Conservation (phyloP, 1,140 invertebrate genomes). For the Tribolium madens region DNA sequence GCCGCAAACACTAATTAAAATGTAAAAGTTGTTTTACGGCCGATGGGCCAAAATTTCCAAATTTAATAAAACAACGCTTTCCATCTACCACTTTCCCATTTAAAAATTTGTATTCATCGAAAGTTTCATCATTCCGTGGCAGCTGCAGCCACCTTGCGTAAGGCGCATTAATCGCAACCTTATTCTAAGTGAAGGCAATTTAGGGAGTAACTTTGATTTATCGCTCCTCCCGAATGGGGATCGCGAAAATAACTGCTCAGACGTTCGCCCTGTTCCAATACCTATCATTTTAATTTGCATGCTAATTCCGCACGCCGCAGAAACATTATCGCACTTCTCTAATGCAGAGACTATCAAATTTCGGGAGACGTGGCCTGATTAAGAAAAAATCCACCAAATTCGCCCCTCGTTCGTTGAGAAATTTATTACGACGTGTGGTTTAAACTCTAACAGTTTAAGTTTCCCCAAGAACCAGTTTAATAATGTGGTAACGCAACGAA, state of each 20-base stretch:
- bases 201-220: conserved; percentile 42
- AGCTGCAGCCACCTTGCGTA: conserved; percentile 40
- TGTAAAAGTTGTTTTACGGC: neutral
- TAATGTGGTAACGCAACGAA: neutral
- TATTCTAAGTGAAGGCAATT: conserved; percentile 41
- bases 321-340: conserved; percentile 14
- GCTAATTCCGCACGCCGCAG: conserved; percentile 23
- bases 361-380: neutral
- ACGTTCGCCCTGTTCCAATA: conserved; percentile 26
- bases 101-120: conserved; percentile 43
- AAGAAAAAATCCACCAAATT: neutral
- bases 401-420: neutral
- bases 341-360: conserved; percentile 17
- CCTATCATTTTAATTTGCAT: conserved; percentile 39
- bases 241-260: conserved; percentile 34
- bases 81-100: neutral
- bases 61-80: conserved; percentile 20
- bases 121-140: conserved; percentile 31
- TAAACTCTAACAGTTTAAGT: neutral
- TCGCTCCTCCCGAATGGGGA: conserved; percentile 19
- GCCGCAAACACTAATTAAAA: neutral
- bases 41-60: neutral
- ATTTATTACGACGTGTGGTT: neutral
- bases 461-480: neutral
- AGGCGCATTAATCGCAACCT: conserved; percentile 43